phyloP scores from a whole-genome alignment of 2,888 invertebrate species.

The Pecten maximus region DNA sequence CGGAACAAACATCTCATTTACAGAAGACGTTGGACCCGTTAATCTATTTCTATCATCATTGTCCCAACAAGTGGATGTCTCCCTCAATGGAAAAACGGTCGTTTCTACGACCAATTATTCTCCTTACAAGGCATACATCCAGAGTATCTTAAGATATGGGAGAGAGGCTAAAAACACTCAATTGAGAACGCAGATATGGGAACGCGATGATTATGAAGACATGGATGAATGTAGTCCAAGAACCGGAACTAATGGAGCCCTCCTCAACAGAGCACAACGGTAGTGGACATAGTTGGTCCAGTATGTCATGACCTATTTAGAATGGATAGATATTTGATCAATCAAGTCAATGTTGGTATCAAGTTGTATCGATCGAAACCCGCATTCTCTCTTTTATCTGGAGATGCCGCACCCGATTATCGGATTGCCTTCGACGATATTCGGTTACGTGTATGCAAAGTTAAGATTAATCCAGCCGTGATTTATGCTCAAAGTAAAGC shows the following conservation, averaged over 20 bases:
- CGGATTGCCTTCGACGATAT: too few relatives aligned
- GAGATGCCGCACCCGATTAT: too few relatives aligned
- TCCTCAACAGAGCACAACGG: not conserved
- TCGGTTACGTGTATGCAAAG: too few relatives aligned
- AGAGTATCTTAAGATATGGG: constrained; percentile 3
- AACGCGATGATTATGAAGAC: constrained; percentile 1
- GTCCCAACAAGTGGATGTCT: constrained; percentile 53
- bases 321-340: constrained; percentile 54
- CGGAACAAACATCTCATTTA: constrained; percentile 31
- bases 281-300: constrained; percentile 38
- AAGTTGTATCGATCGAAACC: constrained; percentile 57
- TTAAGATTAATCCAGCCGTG: too few relatives aligned
- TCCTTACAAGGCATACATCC: constrained; percentile 39
- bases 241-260: constrained; percentile 11
- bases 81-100: constrained; percentile 47
- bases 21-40: constrained; percentile 52
- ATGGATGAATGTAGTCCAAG: constrained; percentile 27
- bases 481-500: too few relatives aligned
- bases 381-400: too few relatives aligned
- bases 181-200: not conserved
- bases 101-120: constrained; percentile 43
- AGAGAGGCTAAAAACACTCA: constrained; percentile 38
- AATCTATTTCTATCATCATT: constrained; percentile 48
- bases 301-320: constrained; percentile 51
- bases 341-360: constrained; percentile 58